A percentile compares a stretch with the other conserved stretches of the same genome.
These are phyloP conservation scores for Atethmia centrago DNA, from an alignment of 2,888 invertebrate species.

Conservation along the genomic window DNA sequence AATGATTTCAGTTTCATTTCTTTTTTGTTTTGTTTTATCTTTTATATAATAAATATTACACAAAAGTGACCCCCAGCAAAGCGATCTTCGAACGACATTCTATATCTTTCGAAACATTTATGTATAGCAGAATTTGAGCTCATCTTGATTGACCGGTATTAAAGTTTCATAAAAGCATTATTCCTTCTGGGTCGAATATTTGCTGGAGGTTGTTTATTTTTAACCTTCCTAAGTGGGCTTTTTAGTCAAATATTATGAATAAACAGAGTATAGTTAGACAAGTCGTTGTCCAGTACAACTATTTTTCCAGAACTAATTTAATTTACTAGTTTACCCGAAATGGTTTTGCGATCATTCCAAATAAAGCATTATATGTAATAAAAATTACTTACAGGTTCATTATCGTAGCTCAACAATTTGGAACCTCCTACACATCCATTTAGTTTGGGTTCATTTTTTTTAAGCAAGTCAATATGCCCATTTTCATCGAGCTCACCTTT, in stretches of 20 bases:
- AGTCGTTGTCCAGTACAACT: background rate
- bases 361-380: background rate
- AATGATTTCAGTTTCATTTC: background rate
- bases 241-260: background rate
- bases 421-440: conserved; percentile 19
- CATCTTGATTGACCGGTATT: background rate
- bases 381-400: conserved; percentile 9
- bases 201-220: background rate
- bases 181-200: background rate
- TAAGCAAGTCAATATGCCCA: background rate
- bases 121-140: background rate
- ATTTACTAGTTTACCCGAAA: background rate
- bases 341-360: background rate
- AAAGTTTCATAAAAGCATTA: background rate
- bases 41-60: no score
- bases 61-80: background rate
- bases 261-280: background rate
- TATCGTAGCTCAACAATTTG: background rate
- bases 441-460: background rate
- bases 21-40: background rate
- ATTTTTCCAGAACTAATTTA: background rate
- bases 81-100: background rate
- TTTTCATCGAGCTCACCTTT: conserved; percentile 63
- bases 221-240: background rate
- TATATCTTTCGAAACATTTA: background rate